phyloP scores from a whole-genome alignment of 2,888 invertebrate genomes.

The Micropterix aruncella region DNA sequence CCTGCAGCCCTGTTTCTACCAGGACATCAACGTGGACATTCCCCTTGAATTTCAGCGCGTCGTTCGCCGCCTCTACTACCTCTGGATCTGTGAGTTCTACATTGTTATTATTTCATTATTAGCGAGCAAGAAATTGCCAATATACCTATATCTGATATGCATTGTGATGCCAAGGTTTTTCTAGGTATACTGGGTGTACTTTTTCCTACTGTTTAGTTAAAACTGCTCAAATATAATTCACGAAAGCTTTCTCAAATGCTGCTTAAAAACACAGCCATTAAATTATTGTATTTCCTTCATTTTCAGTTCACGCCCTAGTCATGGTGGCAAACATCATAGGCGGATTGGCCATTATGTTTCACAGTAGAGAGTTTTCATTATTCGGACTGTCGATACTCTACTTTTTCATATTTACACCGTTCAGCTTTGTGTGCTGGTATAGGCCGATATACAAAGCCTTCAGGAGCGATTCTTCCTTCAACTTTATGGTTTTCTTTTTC shows the following conservation, averaged over 20 bases:
- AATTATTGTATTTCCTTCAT: neutral
- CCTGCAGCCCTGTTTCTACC: slow-evolving; percentile 97
- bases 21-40: slow-evolving; percentile 98
- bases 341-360: slow-evolving; percentile 62
- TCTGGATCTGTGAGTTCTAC: slow-evolving; percentile 98
- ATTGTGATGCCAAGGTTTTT: too few relatives aligned
- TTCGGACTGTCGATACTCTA: slow-evolving; percentile 86
- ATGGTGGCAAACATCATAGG: slow-evolving; percentile 79
- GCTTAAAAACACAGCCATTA: neutral
- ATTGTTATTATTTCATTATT: too few relatives aligned
- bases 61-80: slow-evolving; percentile 86
- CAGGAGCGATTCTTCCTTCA: slow-evolving; percentile 97
- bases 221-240: neutral
- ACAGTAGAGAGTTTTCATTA: slow-evolving; percentile 43
- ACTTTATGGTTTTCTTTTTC: slow-evolving; percentile 99
- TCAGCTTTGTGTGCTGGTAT: slow-evolving; percentile 98
- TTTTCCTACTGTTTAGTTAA: too few relatives aligned
- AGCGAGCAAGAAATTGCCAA: too few relatives aligned
- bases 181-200: too few relatives aligned
- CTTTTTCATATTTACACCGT: slow-evolving; percentile 82
- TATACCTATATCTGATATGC: too few relatives aligned
- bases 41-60: slow-evolving; percentile 94
- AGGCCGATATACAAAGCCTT: slow-evolving; percentile 98
- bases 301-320: slow-evolving; percentile 79
- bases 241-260: too few relatives aligned